phyloP scores from a whole-genome alignment of 2,888 invertebrate species.

The Elegia similella region DNA sequence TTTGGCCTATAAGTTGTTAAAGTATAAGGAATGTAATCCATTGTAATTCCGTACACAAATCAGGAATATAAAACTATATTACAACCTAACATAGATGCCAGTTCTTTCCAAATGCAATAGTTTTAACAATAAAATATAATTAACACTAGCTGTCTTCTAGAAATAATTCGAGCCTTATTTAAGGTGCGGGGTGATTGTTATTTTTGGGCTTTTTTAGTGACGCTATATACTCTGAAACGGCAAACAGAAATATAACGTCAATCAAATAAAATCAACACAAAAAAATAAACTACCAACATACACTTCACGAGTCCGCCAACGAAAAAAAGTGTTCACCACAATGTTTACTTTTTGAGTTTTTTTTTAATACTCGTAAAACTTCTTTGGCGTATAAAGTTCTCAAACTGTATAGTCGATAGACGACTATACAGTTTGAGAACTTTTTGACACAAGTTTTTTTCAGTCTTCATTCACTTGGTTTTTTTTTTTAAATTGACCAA shows the following conservation, averaged over 20 bases:
- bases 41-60: neutral
- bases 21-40: neutral
- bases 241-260: conserved; percentile 58
- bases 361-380: too few species aligned
- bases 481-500: too few species aligned
- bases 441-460: too few species aligned
- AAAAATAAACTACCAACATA: neutral
- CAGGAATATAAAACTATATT: neutral
- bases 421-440: too few species aligned
- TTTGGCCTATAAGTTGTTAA: neutral
- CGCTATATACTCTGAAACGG: conserved; percentile 76
- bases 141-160: conserved; percentile 12
- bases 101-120: conserved; percentile 5
- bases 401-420: too few species aligned
- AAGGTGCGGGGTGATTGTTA: conserved; percentile 52
- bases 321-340: neutral
- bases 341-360: neutral
- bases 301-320: neutral
- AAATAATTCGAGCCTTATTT: conserved; percentile 6
- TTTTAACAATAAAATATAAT: neutral
- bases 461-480: too few species aligned
- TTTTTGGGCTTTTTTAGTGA: conserved; percentile 75
- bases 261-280: conserved; percentile 9
- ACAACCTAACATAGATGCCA: neutral
- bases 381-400: too few species aligned